Base-by-base conservation (phyloP, 64 coral and sea anemone genomes). In the Actinia equina region DNA sequence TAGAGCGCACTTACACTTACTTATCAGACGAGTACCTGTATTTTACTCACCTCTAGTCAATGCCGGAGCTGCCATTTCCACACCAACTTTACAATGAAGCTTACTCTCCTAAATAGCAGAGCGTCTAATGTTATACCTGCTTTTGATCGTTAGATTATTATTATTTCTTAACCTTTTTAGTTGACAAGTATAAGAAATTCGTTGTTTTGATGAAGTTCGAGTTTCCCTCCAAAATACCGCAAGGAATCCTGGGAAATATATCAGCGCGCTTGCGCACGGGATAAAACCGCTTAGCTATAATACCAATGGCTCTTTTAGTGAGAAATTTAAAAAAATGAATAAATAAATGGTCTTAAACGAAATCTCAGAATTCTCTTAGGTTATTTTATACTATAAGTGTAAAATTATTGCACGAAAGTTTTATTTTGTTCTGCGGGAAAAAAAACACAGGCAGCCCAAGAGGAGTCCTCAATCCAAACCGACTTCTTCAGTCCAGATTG, bases 161-260 rank as follows among this genome's bases (percentile, higher is more conserved):
- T 37, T 0, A 9, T 74, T 30, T 41, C 42, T 14, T 11, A 41
- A 41, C 3, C 7, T 15, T 15, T 30, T 74, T 41, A 4, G 0
- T 69, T 74, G 1, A 20, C 62, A 6, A 4, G 6, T 1, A 41
- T 41, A 7, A 74, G 2, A 74, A 30, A 3, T 74, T 74, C 26
- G 69, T 74, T 59, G 83, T 86, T 90, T 90, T 90, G 53, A 85
- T 37, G 30, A 37, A 85, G 77, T 81, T 81, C 78, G 49, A 85
- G 25, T 90, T 89, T 90, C 89, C 83, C 89, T 90, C 89, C 89
- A 86, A 86, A 88, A 82, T 22, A 23, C 27, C 17, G 15, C 49
- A 52, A 22, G 14, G 78, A 4, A 44, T 81, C 45, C 43, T 52
- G 78, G 78, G 78, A 52, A 81, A 52, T 20, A 78, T 19, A 0